Evolutionary conservation across 1,140 invertebrate genomes (phyloP), one percentile per base, ranked within the genome.

Genomic region (Pseudomyrmex sp.): DNA sequence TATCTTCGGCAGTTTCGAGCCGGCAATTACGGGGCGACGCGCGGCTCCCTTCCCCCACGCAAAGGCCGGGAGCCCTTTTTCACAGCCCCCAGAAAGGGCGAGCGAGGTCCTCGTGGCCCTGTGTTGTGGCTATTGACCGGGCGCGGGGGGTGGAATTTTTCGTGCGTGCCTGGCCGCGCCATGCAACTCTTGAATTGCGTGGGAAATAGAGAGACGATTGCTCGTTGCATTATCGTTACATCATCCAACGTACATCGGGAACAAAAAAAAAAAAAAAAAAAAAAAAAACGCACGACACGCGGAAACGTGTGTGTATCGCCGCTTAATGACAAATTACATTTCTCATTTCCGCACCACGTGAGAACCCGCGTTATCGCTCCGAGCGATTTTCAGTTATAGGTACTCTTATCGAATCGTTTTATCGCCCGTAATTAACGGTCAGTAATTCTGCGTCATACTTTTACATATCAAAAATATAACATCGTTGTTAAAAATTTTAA

Each of bases 151-250:
- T 85, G 69, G 46, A 69, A 83, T 63, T 77, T 88, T 56, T 48
- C 52, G 85, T 86, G 91, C 80, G 90, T 91, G 86, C 88, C 85
- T 85, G 83, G 83, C 84, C 66, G 88, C 90, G 84, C 88, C 90
- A 90, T 80, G 91, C 88, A 88, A 91, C 72, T 74, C 18, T 2
- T 26, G 62, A 85, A 77, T 84, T 84, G 90, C 90, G 90, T 91
- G 90, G 91, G 91, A 91, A 92, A 35, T 35, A 35, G 89, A 87
- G 88, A 83, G 86, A 83, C 82, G 76, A 79, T 70, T 70, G 68
- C 77, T 69, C 72, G 85, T 84, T 83, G 69, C 73, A 69, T 83
- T 88, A 88, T 85, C 86, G 23, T 73, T 82, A 90, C 84, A 89
- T 84, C 88, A 84, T 85, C 65, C 59, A 56, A 44, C 23, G 50